These are phyloP conservation scores for Chauna torquata DNA, from an alignment of 2,113 vertebrate species.

Conservation along the genomic window DNA sequence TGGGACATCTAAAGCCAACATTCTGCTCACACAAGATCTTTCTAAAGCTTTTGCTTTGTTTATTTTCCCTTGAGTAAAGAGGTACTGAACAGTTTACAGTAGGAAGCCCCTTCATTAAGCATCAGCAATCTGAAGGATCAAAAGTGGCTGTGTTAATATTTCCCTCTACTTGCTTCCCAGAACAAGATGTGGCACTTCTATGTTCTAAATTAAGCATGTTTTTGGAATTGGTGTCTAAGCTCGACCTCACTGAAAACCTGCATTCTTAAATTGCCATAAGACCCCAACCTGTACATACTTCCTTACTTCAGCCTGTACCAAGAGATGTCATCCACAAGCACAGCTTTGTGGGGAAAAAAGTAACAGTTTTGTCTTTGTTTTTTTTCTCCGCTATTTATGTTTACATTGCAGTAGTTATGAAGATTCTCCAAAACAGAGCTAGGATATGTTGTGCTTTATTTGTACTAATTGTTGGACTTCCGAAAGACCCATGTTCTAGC, in stretches of 20 bases:
- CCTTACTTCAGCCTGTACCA: background rate
- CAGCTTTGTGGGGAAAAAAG: background rate
- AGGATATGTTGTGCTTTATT: background rate
- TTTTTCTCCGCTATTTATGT: background rate
- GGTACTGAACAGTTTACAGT: background rate
- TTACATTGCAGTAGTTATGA: background rate
- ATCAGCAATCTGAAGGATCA: background rate
- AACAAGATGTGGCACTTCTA: background rate
- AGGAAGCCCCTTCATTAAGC: background rate
- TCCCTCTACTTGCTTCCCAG: background rate
- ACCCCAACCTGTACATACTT: background rate
- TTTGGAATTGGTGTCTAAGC: background rate
- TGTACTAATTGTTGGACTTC: background rate
- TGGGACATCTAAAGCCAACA: background rate
- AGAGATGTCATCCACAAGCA: background rate
- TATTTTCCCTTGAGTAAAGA: background rate
- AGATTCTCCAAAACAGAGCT: background rate
- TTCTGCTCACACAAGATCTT: background rate
- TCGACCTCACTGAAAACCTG: background rate
- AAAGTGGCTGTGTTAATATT: background rate
- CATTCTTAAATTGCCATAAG: background rate
- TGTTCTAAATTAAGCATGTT: background rate
- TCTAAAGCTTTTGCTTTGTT: background rate
- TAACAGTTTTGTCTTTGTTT: background rate
- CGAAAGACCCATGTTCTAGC: background rate